phyloP scores from a whole-genome alignment of 30 jellyfish, hydroid and myxozoan genomes.

The Aurelia aurita complex sp. Pacific region DNA sequence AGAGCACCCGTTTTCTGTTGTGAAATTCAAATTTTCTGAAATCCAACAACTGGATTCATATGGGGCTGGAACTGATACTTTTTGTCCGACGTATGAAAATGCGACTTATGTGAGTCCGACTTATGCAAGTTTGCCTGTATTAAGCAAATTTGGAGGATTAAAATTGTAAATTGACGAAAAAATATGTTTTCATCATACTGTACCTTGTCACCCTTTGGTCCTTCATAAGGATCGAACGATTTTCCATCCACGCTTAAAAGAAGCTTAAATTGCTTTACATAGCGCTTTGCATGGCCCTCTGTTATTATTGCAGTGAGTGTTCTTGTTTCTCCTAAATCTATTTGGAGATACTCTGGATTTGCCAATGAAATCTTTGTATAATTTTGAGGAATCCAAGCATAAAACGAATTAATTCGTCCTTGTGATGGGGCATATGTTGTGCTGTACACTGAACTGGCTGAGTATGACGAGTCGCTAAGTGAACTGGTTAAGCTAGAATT shows the following conservation, averaged over 20 bases:
- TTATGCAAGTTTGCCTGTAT: no score
- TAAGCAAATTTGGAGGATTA: no score
- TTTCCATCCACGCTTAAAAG: not conserved
- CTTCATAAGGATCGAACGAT: not conserved
- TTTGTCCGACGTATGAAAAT: no score
- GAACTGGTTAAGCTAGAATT: no score
- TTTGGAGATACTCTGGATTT: slow-evolving; percentile 30
- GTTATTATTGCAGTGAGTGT: slow-evolving; percentile 63
- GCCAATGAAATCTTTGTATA: not conserved
- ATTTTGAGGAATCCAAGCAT: not conserved
- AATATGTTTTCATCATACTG: not conserved
- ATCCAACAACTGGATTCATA: no score
- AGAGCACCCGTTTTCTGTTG: no score
- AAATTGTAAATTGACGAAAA: no score
- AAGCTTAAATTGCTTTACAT: slow-evolving; percentile 8
- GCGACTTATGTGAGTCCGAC: no score
- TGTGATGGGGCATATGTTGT: not conserved
- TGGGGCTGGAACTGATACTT: no score
- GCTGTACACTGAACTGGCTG: not conserved
- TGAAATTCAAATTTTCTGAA: no score
- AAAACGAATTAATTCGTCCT: not conserved
- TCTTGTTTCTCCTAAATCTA: slow-evolving; percentile 39
- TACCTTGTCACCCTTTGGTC: slow-evolving; percentile 19
- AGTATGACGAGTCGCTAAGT: no score
- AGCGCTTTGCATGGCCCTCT: slow-evolving; percentile 27